Percentiles rank a stretch among this genome's conserved stretches.
Conservation (phyloP, 2,113 vertebrate species). For the Talpa occidentalis region DNA sequence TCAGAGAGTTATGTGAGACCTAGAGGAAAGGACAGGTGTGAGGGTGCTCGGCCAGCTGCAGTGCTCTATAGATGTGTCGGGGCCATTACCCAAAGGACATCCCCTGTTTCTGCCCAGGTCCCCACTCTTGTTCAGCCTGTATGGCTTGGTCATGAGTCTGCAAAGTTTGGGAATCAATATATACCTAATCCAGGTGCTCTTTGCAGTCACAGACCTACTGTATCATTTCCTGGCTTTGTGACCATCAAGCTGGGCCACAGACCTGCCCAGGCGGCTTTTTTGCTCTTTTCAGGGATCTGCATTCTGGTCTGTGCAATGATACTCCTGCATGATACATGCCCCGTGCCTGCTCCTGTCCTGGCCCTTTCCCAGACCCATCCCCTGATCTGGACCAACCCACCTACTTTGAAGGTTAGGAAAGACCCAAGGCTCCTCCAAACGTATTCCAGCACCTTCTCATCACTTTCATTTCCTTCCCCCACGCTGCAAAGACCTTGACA, state of each 20-base stretch:
- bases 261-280: constrained; percentile 79
- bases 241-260: constrained; percentile 86
- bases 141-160: constrained; percentile 89
- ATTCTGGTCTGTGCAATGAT: constrained; percentile 85
- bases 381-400: background rate
- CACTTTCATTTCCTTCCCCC: background rate
- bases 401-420: background rate
- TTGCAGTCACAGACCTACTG: constrained; percentile 88
- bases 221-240: constrained; percentile 86
- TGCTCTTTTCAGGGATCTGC: constrained; percentile 85
- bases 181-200: constrained; percentile 90
- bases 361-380: background rate
- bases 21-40: background rate
- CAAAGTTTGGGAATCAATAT: constrained; percentile 89
- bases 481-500: too few species aligned
- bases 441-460: background rate
- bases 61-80: background rate
- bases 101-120: constrained; percentile 79
- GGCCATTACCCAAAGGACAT: background rate
- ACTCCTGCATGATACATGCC: constrained; percentile 79
- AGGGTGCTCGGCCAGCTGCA: background rate
- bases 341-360: background rate
- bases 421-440: background rate
- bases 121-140: constrained; percentile 89
- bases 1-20: background rate